These are phyloP conservation scores for Delphinus delphis DNA, from an alignment of 2,113 vertebrate genomes.

Conservation along the genomic window DNA sequence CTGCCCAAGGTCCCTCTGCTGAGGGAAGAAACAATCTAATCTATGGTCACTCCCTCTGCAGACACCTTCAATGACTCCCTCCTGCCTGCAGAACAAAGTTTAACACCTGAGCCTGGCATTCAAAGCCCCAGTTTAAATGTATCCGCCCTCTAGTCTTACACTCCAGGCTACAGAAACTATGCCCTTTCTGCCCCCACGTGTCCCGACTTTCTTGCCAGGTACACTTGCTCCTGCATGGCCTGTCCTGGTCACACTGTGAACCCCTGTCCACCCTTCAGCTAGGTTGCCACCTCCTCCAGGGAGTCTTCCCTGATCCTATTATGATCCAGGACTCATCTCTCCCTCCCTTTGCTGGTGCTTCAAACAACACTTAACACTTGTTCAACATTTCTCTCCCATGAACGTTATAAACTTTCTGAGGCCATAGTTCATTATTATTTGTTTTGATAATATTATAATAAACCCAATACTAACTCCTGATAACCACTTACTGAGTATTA, in stretches of 20 bases:
- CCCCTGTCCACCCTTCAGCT: not conserved
- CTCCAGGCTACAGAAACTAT: not conserved
- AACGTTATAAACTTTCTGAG: not conserved
- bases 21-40: not conserved
- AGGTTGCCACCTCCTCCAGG: not conserved
- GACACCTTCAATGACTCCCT: not conserved
- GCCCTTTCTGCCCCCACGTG: not conserved
- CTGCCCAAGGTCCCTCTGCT: not conserved
- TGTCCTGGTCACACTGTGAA: not conserved
- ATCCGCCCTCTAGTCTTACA: not conserved
- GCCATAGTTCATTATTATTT: not conserved
- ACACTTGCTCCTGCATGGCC: not conserved
- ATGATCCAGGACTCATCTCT: not conserved
- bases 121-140: not conserved
- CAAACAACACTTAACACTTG: not conserved
- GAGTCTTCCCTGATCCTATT: not conserved
- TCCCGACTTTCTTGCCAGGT: not conserved
- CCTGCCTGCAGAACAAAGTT: not conserved
- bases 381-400: not conserved
- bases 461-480: not conserved
- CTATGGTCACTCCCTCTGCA: not conserved
- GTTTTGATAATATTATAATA: not conserved
- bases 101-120: not conserved
- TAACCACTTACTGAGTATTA: not conserved
- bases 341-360: not conserved